Conservation (phyloP, 2,797 vertebrate species). For the Ctenosaura bakeri region DNA sequence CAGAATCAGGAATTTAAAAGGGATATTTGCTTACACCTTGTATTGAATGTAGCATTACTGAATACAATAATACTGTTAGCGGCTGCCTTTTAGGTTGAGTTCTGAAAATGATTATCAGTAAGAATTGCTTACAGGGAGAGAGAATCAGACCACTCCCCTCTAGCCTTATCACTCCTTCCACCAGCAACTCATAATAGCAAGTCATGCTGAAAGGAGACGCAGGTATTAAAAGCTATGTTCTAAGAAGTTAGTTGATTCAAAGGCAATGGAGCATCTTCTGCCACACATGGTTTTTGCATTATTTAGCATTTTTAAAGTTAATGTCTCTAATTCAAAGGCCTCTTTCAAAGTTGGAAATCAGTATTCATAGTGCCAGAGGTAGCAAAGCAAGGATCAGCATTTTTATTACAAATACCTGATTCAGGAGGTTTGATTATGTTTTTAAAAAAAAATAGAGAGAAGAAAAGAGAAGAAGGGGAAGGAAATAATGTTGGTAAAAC, state of each 20-base stretch:
- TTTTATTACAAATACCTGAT: constrained; percentile 26
- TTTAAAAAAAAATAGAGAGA: not conserved
- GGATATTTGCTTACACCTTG: not conserved
- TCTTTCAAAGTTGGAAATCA: not conserved
- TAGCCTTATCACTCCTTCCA: accelerated
- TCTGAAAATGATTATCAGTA: not conserved
- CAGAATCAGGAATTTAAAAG: not conserved
- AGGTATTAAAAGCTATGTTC: not conserved
- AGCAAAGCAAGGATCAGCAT: constrained; percentile 22
- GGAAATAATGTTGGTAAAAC: constrained; percentile 15
- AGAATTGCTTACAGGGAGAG: constrained; percentile 13
- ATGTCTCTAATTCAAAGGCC: not conserved
- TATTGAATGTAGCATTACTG: not conserved
- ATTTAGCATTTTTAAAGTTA: not conserved
- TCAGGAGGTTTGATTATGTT: not conserved
- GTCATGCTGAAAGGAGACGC: not conserved
- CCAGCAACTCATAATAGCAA: not conserved
- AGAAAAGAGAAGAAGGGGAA: not conserved
- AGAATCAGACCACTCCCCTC: not conserved
- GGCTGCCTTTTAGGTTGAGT: not conserved
- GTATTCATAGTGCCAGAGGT: constrained; percentile 14
- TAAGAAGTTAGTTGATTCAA: not conserved
- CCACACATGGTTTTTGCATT: not conserved
- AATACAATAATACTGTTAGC: not conserved
- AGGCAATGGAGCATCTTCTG: not conserved